These are phyloP conservation scores for Hemibagrus guttatus DNA, from an alignment of 2,797 vertebrate genomes.

Conservation along the genomic window DNA sequence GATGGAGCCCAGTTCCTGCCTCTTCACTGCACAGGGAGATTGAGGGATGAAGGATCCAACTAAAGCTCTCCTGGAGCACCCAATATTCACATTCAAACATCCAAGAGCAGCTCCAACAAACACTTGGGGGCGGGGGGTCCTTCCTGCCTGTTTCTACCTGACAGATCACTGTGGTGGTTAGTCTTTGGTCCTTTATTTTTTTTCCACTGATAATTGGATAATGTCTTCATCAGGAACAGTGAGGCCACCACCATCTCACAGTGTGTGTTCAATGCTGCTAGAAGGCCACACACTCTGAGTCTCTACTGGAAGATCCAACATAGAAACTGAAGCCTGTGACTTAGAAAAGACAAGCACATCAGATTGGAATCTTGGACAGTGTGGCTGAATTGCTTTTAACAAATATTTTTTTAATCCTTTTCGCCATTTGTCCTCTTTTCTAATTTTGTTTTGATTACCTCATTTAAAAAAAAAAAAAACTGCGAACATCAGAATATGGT, in stretches of 20 bases:
- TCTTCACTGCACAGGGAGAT: slow-evolving; percentile 34
- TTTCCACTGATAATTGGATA: slow-evolving; percentile 48
- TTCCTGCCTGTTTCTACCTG: slow-evolving; percentile 46
- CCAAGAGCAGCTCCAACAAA: slow-evolving; percentile 42
- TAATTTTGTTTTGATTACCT: slow-evolving; percentile 51
- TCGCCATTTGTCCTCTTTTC: slow-evolving; percentile 42
- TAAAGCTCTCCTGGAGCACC: slow-evolving; percentile 40
- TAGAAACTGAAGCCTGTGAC: slow-evolving; percentile 39
- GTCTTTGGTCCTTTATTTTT: slow-evolving; percentile 36
- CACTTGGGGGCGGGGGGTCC: slow-evolving; percentile 34
- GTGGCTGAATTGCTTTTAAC: slow-evolving; percentile 43
- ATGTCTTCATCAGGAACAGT: slow-evolving; percentile 38
- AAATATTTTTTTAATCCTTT: slow-evolving; percentile 47
- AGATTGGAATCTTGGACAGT: slow-evolving; percentile 52
- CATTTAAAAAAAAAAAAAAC: slow-evolving; percentile 28
- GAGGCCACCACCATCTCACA: slow-evolving; percentile 50
- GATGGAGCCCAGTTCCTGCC: slow-evolving; percentile 49
- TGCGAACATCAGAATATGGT: slow-evolving; percentile 43
- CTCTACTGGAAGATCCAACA: slow-evolving; percentile 40
- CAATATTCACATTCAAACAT: slow-evolving; percentile 33
- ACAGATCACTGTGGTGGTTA: slow-evolving; percentile 47
- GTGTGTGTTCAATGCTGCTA: slow-evolving; percentile 45
- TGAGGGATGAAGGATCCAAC: slow-evolving; percentile 47
- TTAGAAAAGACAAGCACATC: slow-evolving; percentile 53
- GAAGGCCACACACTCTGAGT: slow-evolving; percentile 43